Evolutionary conservation across 1,140 invertebrate species (phyloP).

Genomic region (Centruroides vittatus): DNA sequence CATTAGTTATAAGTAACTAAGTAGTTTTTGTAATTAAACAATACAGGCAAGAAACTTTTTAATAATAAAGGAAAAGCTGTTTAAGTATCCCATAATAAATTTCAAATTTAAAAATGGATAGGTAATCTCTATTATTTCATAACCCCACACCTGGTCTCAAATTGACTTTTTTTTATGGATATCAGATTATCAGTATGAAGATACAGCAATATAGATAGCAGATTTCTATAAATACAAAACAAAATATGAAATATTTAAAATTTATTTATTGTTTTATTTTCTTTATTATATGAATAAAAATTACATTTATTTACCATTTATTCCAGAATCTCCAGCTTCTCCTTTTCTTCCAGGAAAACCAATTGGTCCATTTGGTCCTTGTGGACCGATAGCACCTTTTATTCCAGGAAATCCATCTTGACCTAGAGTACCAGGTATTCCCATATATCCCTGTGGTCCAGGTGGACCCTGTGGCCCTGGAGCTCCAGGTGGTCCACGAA

Average conservation of each 20-base stretch:
- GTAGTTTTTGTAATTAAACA: no score
- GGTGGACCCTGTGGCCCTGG: constrained; percentile 16
- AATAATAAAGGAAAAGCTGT: no score
- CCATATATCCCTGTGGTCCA: constrained; percentile 20
- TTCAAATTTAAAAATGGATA: no score
- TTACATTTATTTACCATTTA: background rate
- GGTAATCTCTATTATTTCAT: no score
- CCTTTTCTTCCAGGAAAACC: constrained; percentile 3
- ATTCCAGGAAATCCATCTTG: constrained; percentile 18
- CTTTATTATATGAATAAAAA: background rate
- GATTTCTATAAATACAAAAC: no score
- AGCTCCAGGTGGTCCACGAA: constrained; percentile 8
- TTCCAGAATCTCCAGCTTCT: background rate
- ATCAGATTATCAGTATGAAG: no score
- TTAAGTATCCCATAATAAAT: no score
- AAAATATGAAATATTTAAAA: background rate
- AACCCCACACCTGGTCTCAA: no score
- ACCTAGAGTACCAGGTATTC: constrained; percentile 21
- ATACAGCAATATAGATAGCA: no score
- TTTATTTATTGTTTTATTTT: background rate
- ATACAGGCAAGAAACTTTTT: no score
- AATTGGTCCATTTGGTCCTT: constrained; percentile 12
- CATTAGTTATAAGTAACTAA: no score
- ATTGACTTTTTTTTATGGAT: no score
- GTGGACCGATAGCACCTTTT: constrained; percentile 17